A percentile compares a stretch with the other conserved stretches of the same genome.
Conservation (phyloP, 2,797 vertebrate species). For the Capromys pilorides region DNA sequence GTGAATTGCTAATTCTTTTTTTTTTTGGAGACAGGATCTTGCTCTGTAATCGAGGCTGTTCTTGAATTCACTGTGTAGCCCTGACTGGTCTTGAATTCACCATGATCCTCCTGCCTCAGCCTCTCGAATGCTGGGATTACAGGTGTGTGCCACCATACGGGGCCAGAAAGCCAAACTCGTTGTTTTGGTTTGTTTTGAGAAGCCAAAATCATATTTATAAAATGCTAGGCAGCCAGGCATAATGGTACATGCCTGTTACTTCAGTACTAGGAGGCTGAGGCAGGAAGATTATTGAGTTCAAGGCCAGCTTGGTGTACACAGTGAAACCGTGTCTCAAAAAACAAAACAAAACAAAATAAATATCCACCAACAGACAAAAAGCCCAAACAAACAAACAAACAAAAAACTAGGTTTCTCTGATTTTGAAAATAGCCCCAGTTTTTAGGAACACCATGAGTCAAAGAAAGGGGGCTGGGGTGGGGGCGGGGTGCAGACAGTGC, state of each 20-base stretch:
- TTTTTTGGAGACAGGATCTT: neutral
- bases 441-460: neutral
- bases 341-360: too few relatives aligned
- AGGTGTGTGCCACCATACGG: neutral
- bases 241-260: neutral
- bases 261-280: neutral
- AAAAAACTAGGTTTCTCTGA: neutral
- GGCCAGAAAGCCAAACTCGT: neutral
- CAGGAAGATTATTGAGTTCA: neutral
- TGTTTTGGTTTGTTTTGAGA: neutral
- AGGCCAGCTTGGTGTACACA: neutral
- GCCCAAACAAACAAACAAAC: too few relatives aligned
- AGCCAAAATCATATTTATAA: conserved; percentile 8
- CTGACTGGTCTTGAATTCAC: neutral
- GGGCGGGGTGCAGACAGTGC: neutral
- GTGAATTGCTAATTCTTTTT: neutral
- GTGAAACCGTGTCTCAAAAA: neutral
- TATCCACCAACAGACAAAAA: too few relatives aligned
- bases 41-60: neutral
- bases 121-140: too few relatives aligned
- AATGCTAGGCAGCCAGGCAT: neutral
- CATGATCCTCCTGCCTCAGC: neutral
- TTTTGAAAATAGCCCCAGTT: neutral
- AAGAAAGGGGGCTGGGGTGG: neutral
- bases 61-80: neutral